Base-by-base conservation (phyloP, 2,113 vertebrate genomes). In the Callorhinus ursinus region DNA sequence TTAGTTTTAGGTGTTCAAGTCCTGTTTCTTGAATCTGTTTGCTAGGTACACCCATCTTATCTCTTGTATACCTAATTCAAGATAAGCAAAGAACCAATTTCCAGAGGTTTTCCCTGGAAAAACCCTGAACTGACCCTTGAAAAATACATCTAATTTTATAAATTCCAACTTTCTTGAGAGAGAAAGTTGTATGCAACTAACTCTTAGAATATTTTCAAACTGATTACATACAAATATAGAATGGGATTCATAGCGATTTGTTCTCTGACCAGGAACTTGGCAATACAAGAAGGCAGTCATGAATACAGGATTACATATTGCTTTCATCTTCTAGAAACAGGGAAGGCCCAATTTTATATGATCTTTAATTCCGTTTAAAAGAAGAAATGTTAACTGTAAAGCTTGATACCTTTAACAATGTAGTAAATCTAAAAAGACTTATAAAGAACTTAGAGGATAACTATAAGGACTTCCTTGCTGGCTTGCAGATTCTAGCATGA, bases 21-120 rank as follows among this genome's bases (percentile, higher is more conserved):
- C 2, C 71, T 95, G 0, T 24, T 86, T 82, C 65, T 93, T 59
- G 12, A 94, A 57, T 71, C 19, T 77, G 7, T 79, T 88, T 93
- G 0, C 31, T 94, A 22, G 18, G 4, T 80, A 77, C 19, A 93
- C 42, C 42, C 76, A 55, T 93, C 16, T 96, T 98, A 89, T 89
- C 67, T 74, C 13, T 79, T 77, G 49, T 59, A 94, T 42, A 95
- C 72, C 36, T 87, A 69, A 93, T 49, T 92, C 59, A 95, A 97
- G 49, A 80, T 95, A 96, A 96, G 59, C 28, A 93, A 77, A 57
- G 16, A 83, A 87, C 26, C 55, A 80, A 86, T 77, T 96, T 96
- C 31, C 77, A 57, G 49, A 87, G 31, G 13, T 65, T 92, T 95
- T 89, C 33, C 19, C 11, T 76, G 33, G 39, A 55, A 39, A 93